Evolutionary conservation across 2,888 invertebrate genomes (phyloP).

Genomic region (Desoria tigrina): DNA sequence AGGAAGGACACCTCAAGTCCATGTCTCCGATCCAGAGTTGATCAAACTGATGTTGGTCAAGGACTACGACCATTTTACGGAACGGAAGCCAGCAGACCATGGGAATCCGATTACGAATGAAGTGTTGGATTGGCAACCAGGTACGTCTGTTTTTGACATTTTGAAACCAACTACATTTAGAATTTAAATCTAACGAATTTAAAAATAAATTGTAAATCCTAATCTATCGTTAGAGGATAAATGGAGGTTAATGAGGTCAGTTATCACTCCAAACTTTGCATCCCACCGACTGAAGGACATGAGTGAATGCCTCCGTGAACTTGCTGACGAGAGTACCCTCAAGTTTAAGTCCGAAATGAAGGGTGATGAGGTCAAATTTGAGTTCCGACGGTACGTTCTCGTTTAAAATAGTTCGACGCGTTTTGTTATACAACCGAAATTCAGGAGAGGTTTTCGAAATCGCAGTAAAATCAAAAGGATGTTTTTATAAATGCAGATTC

Average conservation of each 20-base stretch:
- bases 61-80: constrained; percentile 31
- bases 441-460: too few relatives aligned
- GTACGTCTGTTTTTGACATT: too few relatives aligned
- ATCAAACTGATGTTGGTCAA: constrained; percentile 28
- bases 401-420: too few relatives aligned
- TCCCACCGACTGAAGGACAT: constrained; percentile 27
- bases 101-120: constrained; percentile 35
- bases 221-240: constrained; percentile 19
- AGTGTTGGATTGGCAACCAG: constrained; percentile 30
- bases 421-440: too few relatives aligned
- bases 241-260: constrained; percentile 23
- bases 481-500: too few relatives aligned
- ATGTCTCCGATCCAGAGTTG: constrained; percentile 32
- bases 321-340: constrained; percentile 21
- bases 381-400: constrained; percentile 27
- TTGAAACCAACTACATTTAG: too few relatives aligned
- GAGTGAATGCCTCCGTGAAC: constrained; percentile 25
- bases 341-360: constrained; percentile 16
- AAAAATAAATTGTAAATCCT: neutral
- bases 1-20: constrained; percentile 26
- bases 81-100: constrained; percentile 22
- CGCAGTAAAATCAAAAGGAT: too few relatives aligned
- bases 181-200: too few relatives aligned
- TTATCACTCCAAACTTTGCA: constrained; percentile 27
- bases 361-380: constrained; percentile 13